Percentiles rank a stretch among this genome's conserved stretches.
phyloP scores from a whole-genome alignment of 2,113 vertebrate genomes.

The Cyphomyrus discorhynchus region DNA sequence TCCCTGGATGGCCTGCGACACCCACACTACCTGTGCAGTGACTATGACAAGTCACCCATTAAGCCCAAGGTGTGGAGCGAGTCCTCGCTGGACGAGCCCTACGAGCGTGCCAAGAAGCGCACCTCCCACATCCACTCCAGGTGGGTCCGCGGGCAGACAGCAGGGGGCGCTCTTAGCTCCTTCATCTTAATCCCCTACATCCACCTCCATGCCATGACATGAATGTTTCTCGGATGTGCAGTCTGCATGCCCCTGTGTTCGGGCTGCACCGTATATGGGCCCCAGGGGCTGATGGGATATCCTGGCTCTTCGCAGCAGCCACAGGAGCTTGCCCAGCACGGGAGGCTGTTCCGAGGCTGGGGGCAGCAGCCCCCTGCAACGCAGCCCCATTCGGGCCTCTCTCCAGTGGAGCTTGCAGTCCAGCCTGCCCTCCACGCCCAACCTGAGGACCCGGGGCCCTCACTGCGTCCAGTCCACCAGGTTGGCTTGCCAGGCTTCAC shows the following conservation, averaged over 20 bases:
- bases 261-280: not conserved
- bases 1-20: conserved; percentile 92
- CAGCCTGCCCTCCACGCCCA: conserved; percentile 93
- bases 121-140: conserved; percentile 77
- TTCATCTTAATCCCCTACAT: not conserved
- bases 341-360: conserved; percentile 83
- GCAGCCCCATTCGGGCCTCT: conserved; percentile 80
- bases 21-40: conserved; percentile 82
- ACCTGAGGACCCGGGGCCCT: conserved; percentile 82
- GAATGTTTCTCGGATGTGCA: not conserved
- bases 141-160: conserved; percentile 44
- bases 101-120: conserved; percentile 96
- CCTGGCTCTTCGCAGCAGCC: conserved; percentile 56
- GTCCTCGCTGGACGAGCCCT: conserved; percentile 93
- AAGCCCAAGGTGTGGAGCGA: conserved; percentile 99
- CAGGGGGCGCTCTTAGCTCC: not conserved
- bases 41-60: conserved; percentile 97
- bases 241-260: not conserved
- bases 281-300: conserved; percentile 2
- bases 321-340: conserved; percentile 86
- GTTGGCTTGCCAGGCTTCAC: conserved; percentile 51
- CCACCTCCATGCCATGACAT: not conserved
- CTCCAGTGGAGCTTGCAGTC: conserved; percentile 92
- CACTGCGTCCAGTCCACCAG: conserved; percentile 92
- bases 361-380: conserved; percentile 87